phyloP scores from a whole-genome alignment of 2,797 vertebrate species.

The Diplodus sargus region DNA sequence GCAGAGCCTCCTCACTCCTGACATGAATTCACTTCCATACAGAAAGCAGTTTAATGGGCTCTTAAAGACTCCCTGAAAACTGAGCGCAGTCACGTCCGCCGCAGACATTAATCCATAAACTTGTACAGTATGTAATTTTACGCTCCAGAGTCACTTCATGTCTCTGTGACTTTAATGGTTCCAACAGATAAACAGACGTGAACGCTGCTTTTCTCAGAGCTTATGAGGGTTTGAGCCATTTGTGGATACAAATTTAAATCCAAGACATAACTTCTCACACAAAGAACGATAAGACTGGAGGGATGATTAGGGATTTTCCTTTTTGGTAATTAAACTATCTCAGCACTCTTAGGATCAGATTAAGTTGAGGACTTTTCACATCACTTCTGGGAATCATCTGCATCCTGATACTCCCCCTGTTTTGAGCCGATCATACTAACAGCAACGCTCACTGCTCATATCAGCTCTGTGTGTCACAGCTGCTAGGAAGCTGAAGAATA shows the following conservation, averaged over 20 bases:
- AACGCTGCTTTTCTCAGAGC: constrained; percentile 45
- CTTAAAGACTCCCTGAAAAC: constrained; percentile 29
- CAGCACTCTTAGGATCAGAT: constrained; percentile 69
- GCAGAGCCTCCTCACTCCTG: constrained; percentile 46
- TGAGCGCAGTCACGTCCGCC: constrained; percentile 27
- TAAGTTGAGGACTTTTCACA: constrained; percentile 61
- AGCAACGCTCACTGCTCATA: constrained; percentile 7
- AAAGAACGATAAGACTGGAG: constrained; percentile 58
- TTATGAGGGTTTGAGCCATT: constrained; percentile 39
- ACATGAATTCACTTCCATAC: constrained; percentile 51
- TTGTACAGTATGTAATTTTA: constrained; percentile 74
- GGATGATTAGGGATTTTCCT: constrained; percentile 65
- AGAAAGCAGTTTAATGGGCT: constrained; percentile 57
- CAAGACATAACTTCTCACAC: constrained; percentile 40
- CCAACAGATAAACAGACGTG: constrained; percentile 64
- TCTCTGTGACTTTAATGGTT: constrained; percentile 67
- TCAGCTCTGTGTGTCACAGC: not conserved
- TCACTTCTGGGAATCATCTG: constrained; percentile 50
- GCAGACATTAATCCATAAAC: constrained; percentile 71
- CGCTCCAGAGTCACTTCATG: constrained; percentile 65
- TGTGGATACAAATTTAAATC: constrained; percentile 62
- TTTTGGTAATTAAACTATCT: constrained; percentile 69
- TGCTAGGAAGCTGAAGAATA: not conserved
- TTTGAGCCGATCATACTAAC: constrained; percentile 20
- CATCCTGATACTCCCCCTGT: constrained; percentile 22